Percentiles rank a stretch among this genome's conserved stretches.
Conservation (phyloP, 1,140 invertebrate genomes). For the Sycobia sp. region DNA sequence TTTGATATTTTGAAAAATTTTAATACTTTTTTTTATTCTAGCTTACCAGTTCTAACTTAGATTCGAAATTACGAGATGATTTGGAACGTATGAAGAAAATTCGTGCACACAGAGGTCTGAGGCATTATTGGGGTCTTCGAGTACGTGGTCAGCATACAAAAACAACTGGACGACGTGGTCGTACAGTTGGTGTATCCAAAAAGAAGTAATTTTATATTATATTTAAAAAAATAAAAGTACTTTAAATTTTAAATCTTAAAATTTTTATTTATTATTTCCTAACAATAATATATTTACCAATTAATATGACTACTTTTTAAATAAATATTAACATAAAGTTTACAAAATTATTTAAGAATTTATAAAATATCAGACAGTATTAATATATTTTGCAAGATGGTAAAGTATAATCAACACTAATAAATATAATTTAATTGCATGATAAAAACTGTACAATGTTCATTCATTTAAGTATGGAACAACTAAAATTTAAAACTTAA, state of each 20-base stretch:
- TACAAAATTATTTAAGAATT: slow-evolving; percentile 26
- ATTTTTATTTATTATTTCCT: slow-evolving; percentile 23
- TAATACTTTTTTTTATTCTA: slow-evolving; percentile 61
- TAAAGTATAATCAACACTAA: no score
- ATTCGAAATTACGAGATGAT: slow-evolving; percentile 98
- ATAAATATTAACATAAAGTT: slow-evolving; percentile 26
- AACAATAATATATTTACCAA: slow-evolving; percentile 21
- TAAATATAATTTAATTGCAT: slow-evolving; percentile 11
- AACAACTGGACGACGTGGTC: slow-evolving; percentile 95
- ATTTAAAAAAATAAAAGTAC: slow-evolving; percentile 19
- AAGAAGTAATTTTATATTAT: slow-evolving; percentile 82
- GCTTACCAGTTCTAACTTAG: slow-evolving; percentile 90
- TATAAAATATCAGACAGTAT: slow-evolving; percentile 28
- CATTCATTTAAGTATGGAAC: slow-evolving; percentile 21
- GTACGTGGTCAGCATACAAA: slow-evolving; percentile 99
- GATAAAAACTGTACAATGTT: slow-evolving; percentile 25
- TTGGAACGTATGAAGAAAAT: slow-evolving; percentile 98
- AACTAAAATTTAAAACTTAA: slow-evolving; percentile 17
- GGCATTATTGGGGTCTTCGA: slow-evolving; percentile 98
- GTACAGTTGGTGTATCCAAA: slow-evolving; percentile 99
- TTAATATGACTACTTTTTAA: slow-evolving; percentile 25
- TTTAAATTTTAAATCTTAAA: slow-evolving; percentile 1
- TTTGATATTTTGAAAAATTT: slow-evolving; percentile 32
- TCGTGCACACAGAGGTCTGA: slow-evolving; percentile 91
- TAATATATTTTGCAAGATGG: slow-evolving; percentile 9